Percentiles rank a stretch among this genome's conserved stretches.
These are phyloP conservation scores for Pollenia amentaria DNA, from an alignment of 2,888 invertebrate species.

Conservation along the genomic window DNA sequence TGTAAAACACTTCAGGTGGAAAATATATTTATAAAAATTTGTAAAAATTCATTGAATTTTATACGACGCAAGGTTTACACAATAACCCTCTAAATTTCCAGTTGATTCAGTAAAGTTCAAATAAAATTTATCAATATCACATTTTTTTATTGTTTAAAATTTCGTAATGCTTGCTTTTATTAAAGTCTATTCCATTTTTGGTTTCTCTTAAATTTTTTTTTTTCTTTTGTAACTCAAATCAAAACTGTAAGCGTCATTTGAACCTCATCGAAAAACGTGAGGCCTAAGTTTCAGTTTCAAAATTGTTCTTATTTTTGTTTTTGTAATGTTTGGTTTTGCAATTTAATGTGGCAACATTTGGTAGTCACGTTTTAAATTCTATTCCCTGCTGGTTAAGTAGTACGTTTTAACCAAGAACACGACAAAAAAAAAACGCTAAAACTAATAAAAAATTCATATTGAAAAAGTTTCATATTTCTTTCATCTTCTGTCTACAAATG, in stretches of 20 bases:
- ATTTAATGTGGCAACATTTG: conserved; percentile 67
- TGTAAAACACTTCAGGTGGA: too few species aligned
- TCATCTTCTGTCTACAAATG: conserved; percentile 54
- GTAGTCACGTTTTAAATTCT: conserved; percentile 70
- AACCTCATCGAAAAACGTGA: conserved; percentile 59
- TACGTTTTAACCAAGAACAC: conserved; percentile 17
- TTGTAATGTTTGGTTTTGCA: conserved; percentile 34
- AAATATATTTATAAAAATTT: too few species aligned
- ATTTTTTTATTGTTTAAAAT: background rate
- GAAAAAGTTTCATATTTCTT: conserved; percentile 65
- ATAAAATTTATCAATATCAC: conserved; percentile 19
- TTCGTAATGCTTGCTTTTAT: conserved; percentile 27
- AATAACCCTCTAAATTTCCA: too few species aligned
- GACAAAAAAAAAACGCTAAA: conserved; percentile 1
- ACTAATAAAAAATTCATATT: conserved; percentile 28
- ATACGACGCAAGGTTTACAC: too few species aligned
- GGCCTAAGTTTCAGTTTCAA: conserved; percentile 61
- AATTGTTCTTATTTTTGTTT: conserved; percentile 6
- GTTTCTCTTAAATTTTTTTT: conserved; percentile 1
- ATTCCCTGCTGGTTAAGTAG: conserved; percentile 50
- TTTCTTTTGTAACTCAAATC: conserved; percentile 11
- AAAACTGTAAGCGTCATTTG: conserved; percentile 49
- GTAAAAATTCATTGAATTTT: too few species aligned
- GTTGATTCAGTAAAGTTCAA: background rate
- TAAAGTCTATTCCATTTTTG: conserved; percentile 20